These are phyloP conservation scores for Marcusenius ussheri DNA, from an alignment of 2,113 vertebrate species.

Conservation along the genomic window DNA sequence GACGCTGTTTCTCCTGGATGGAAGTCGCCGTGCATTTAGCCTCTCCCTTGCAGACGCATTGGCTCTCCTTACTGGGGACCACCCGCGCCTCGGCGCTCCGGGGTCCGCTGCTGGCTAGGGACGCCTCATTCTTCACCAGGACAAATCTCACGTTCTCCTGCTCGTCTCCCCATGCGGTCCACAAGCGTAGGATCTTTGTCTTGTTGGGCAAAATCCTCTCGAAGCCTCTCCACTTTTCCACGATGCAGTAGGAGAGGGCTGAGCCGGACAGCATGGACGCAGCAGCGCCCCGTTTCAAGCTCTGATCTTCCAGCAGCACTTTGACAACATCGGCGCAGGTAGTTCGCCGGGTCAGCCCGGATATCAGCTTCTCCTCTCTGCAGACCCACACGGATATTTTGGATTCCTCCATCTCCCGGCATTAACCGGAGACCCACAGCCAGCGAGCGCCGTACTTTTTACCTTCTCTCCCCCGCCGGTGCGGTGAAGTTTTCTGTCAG, in stretches of 20 bases:
- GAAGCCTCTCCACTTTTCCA: constrained; percentile 94
- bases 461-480: background rate
- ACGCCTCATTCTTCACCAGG: constrained; percentile 82
- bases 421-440: background rate
- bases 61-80: constrained; percentile 78
- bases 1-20: constrained; percentile 78
- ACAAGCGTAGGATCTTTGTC: constrained; percentile 83
- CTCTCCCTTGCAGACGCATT: constrained; percentile 50
- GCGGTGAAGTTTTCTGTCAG: background rate
- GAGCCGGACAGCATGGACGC: constrained; percentile 71
- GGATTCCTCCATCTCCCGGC: constrained; percentile 73
- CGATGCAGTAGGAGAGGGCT: constrained; percentile 82
- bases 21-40: constrained; percentile 53
- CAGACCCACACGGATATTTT: constrained; percentile 92
- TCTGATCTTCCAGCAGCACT: constrained; percentile 80
- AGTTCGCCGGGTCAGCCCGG: constrained; percentile 80
- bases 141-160: constrained; percentile 89
- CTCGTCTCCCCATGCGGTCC: constrained; percentile 89
- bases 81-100: constrained; percentile 88
- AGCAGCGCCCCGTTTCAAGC: constrained; percentile 55
- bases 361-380: constrained; percentile 90
- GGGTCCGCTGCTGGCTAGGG: constrained; percentile 79
- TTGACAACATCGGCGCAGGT: constrained; percentile 86
- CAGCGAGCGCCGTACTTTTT: background rate
- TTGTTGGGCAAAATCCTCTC: constrained; percentile 88